A percentile compares a stretch with the other conserved stretches of the same genome.
These are phyloP conservation scores for Cathartes aura DNA, from an alignment of 2,113 vertebrate species.

Conservation along the genomic window DNA sequence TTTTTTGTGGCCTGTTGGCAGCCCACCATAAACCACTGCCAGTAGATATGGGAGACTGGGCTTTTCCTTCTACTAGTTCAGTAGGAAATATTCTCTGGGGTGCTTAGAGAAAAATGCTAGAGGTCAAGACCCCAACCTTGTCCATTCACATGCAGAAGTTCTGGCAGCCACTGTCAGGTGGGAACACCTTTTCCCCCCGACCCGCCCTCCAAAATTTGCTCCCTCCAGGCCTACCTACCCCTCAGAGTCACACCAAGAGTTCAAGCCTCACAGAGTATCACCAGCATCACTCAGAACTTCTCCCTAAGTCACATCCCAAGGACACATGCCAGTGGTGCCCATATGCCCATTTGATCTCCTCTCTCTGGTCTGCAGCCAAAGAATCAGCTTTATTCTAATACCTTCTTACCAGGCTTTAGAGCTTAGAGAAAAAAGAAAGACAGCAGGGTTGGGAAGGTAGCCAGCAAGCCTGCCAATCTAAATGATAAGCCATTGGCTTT, in stretches of 20 bases:
- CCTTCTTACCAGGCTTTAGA: constrained; percentile 42
- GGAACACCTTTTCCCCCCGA: background rate
- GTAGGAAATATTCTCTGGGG: background rate
- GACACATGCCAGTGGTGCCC: background rate
- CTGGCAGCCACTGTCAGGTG: background rate
- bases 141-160: background rate
- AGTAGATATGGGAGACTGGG: background rate
- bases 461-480: constrained; percentile 36
- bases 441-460: constrained; percentile 3
- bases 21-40: background rate
- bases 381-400: constrained; percentile 35
- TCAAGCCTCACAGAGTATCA: background rate
- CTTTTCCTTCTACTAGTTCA: background rate
- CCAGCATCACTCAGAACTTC: background rate
- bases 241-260: background rate
- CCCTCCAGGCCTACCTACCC: background rate
- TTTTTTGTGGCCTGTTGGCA: background rate
- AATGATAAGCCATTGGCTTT: background rate
- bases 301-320: background rate
- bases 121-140: background rate
- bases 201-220: background rate
- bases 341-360: constrained; percentile 18
- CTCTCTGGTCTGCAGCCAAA: constrained; percentile 32
- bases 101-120: background rate
- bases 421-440: background rate